Conservation (phyloP, 2,888 invertebrate species). For the Ceraclea dissimilis region DNA sequence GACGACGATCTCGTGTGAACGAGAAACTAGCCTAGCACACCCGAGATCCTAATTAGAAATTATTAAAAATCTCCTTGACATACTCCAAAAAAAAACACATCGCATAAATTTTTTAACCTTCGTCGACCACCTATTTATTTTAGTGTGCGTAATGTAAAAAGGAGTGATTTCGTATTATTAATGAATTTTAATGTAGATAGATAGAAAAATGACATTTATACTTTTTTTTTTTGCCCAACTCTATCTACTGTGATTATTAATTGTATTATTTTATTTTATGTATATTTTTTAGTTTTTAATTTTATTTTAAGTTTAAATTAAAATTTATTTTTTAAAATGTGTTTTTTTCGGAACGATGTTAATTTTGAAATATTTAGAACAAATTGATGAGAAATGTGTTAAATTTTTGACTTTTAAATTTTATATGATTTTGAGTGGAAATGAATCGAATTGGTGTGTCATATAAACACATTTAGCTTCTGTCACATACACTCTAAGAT, state of each 20-base stretch:
- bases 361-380: too few relatives aligned
- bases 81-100: too few relatives aligned
- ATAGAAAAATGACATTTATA: constrained; percentile 4
- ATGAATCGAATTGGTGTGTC: too few relatives aligned
- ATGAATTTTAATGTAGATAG: constrained; percentile 1
- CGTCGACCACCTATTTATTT: background rate
- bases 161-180: too few relatives aligned
- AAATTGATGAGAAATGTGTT: too few relatives aligned
- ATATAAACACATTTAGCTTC: too few relatives aligned
- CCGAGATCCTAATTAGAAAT: background rate
- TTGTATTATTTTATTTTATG: background rate
- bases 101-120: background rate
- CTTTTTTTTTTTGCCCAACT: background rate
- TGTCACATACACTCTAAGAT: too few relatives aligned
- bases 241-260: constrained; percentile 8
- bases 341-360: too few relatives aligned
- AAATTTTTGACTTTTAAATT: too few relatives aligned
- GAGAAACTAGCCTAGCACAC: background rate
- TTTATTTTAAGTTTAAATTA: background rate
- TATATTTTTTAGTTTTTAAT: background rate
- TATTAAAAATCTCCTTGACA: background rate
- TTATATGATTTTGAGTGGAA: too few relatives aligned
- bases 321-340: too few relatives aligned
- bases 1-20: constrained; percentile 26
- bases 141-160: too few relatives aligned